These are phyloP conservation scores for Turritopsis rubra DNA, from an alignment of 30 jellyfish, hydroid and myxozoan genomes.

Conservation along the genomic window DNA sequence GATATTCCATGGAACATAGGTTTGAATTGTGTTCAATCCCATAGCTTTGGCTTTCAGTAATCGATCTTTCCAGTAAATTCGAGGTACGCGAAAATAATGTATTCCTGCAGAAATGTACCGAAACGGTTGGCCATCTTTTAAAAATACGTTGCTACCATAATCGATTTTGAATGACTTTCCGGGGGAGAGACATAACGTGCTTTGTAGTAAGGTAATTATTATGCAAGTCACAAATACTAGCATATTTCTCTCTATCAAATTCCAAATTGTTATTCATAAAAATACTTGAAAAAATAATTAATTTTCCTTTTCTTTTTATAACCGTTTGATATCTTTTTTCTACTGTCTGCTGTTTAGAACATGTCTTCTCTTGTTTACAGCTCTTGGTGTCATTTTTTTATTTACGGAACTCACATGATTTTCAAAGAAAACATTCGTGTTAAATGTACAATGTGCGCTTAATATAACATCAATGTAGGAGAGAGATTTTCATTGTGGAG, in stretches of 20 bases:
- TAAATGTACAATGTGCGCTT: neutral
- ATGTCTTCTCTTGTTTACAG: neutral
- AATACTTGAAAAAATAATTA: too few relatives aligned
- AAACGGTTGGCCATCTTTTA: conserved; percentile 85
- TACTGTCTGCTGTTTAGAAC: neutral
- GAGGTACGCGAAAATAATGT: conserved; percentile 90
- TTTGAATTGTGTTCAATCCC: conserved; percentile 78
- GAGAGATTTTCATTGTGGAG: neutral
- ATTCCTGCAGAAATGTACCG: conserved; percentile 86
- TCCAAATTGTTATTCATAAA: too few relatives aligned
- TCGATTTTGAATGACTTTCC: conserved; percentile 50
- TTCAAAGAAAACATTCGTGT: neutral
- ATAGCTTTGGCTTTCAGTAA: conserved; percentile 72
- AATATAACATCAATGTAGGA: neutral
- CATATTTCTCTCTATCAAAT: neutral
- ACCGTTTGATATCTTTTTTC: neutral
- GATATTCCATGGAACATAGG: conserved; percentile 86
- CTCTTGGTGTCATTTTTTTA: neutral
- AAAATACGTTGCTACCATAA: conserved; percentile 52
- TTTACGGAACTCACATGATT: neutral
- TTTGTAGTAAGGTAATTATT: neutral
- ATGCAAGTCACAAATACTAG: neutral
- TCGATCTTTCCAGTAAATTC: conserved; percentile 78
- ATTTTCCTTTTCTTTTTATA: neutral
- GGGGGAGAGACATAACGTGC: neutral